Evolutionary conservation across 2,888 invertebrate species (phyloP).

Genomic region (Macrosoma leucophasiata): DNA sequence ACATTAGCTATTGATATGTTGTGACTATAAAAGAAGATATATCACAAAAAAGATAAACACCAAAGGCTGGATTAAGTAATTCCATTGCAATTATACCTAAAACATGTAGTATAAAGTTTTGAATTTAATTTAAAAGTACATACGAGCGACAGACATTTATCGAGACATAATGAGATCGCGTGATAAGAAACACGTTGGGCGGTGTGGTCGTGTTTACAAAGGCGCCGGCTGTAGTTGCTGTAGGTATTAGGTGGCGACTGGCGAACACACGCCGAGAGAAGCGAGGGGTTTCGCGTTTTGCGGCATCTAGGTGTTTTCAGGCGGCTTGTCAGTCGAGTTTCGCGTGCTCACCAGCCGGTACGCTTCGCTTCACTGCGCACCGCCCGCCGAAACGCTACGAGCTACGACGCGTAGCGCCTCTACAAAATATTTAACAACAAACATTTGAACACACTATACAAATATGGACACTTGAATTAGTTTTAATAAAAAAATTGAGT

Average conservation of each 20-base stretch:
- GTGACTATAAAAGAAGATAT: too few relatives aligned
- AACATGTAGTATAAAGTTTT: too few relatives aligned
- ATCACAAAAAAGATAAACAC: slow-evolving; percentile 9
- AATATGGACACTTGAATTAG: too few relatives aligned
- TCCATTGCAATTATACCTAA: too few relatives aligned
- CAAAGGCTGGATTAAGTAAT: too few relatives aligned
- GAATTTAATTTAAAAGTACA: too few relatives aligned
- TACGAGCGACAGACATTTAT: slow-evolving; percentile 7
- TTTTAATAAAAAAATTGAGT: too few relatives aligned
- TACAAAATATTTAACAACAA: too few relatives aligned
- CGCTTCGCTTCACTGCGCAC: slow-evolving; percentile 24
- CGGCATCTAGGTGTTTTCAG: slow-evolving; percentile 28
- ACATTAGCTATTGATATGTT: too few relatives aligned
- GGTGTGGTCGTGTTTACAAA: slow-evolving; percentile 42
- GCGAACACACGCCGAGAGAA: too few relatives aligned
- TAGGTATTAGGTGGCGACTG: slow-evolving; percentile 3
- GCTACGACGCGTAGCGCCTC: slow-evolving; percentile 39
- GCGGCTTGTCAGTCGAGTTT: slow-evolving; percentile 40
- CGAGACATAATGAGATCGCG: slow-evolving; percentile 20
- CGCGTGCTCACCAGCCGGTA: slow-evolving; percentile 38
- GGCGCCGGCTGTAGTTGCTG: slow-evolving; percentile 21
- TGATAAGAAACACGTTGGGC: slow-evolving; percentile 40
- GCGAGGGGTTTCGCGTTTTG: too few relatives aligned
- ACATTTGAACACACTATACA: too few relatives aligned
- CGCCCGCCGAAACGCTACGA: slow-evolving; percentile 36